phyloP scores from a whole-genome alignment of 2,888 invertebrate species.

The Steinernema hermaphroditum region DNA sequence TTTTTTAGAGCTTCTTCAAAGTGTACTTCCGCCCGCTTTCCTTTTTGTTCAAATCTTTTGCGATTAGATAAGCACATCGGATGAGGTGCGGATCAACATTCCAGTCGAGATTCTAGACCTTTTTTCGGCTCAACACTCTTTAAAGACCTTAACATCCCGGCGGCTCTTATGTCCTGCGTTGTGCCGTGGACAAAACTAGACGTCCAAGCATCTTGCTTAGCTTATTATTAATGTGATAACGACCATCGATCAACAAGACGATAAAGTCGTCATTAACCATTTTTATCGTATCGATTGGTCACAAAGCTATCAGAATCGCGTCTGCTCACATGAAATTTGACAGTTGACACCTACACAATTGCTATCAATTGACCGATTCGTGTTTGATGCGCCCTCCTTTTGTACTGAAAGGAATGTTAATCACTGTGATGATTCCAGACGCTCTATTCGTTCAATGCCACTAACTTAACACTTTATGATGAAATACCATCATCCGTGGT shows the following conservation, averaged over 20 bases:
- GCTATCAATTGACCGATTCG: slow-evolving; percentile 24
- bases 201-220: background rate
- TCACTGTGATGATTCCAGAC: background rate
- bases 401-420: background rate
- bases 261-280: slow-evolving; percentile 8
- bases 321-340: slow-evolving; percentile 19
- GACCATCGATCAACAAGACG: slow-evolving; percentile 29
- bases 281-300: slow-evolving; percentile 30
- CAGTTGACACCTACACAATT: slow-evolving; percentile 28
- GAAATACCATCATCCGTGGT: slow-evolving; percentile 13
- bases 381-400: background rate
- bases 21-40: background rate
- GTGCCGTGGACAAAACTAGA: no score
- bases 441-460: slow-evolving; percentile 3
- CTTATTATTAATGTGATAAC: slow-evolving; percentile 23
- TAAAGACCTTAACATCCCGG: no score
- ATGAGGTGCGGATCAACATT: slow-evolving; percentile 23
- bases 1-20: slow-evolving; percentile 3
- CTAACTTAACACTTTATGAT: slow-evolving; percentile 18
- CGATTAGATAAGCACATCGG: slow-evolving; percentile 20
- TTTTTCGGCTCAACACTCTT: background rate
- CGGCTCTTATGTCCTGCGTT: no score
- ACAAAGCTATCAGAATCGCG: slow-evolving; percentile 25
- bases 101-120: background rate
- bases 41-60: slow-evolving; percentile 1